Evolutionary conservation across 2,888 invertebrate genomes (phyloP).

Genomic region (Watsonalla binaria): DNA sequence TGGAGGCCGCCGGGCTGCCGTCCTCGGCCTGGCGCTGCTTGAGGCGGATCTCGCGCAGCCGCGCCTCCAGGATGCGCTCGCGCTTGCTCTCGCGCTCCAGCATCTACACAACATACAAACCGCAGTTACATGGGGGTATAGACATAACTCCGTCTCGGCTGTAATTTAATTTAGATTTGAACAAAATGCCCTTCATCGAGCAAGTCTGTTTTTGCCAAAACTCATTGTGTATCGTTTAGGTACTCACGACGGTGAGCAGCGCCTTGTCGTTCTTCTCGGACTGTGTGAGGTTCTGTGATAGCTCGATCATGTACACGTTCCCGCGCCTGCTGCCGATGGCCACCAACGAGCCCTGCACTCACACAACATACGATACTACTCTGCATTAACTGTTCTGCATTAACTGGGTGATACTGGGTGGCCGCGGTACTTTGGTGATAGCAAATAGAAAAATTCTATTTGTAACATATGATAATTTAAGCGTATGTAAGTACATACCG

Average conservation of each 20-base stretch:
- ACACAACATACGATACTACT: not conserved
- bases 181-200: not conserved
- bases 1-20: slow-evolving; percentile 31
- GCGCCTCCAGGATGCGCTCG: slow-evolving; percentile 93
- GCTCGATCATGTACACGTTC: slow-evolving; percentile 84
- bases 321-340: slow-evolving; percentile 86
- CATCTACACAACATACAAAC: slow-evolving; percentile 77
- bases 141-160: no score
- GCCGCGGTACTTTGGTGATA: no score
- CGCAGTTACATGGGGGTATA: no score
- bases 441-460: not conserved
- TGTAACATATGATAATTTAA: not conserved
- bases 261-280: slow-evolving; percentile 85
- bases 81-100: slow-evolving; percentile 91
- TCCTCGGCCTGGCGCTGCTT: slow-evolving; percentile 65
- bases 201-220: no score
- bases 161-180: not conserved
- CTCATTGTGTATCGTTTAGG: no score
- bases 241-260: slow-evolving; percentile 81
- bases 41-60: slow-evolving; percentile 87
- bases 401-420: no score
- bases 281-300: slow-evolving; percentile 82
- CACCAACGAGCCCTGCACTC: slow-evolving; percentile 77
- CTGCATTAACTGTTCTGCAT: not conserved
- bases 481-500: slow-evolving; percentile 21